A percentile compares a stretch with the other conserved stretches of the same genome.
Evolutionary conservation across 2,888 invertebrate species (phyloP).

Genomic region (Chymomyza procnemis): DNA sequence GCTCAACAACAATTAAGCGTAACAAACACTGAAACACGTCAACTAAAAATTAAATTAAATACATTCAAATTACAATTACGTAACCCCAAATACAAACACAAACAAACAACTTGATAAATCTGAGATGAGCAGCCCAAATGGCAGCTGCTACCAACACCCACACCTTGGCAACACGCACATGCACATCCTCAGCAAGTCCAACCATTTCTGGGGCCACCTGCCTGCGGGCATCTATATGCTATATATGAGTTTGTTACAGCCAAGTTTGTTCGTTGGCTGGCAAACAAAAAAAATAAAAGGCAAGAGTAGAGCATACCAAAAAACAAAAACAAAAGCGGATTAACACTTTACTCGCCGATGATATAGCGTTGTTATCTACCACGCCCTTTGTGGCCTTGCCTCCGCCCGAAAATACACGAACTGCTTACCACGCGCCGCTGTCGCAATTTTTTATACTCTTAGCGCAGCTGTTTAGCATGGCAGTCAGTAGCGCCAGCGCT

Average conservation of each 20-base stretch:
- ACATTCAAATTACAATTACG: constrained; percentile 68
- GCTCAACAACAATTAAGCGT: constrained; percentile 42
- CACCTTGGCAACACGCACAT: constrained; percentile 10
- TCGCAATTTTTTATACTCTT: constrained; percentile 44
- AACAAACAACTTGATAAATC: constrained; percentile 37
- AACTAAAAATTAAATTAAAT: constrained; percentile 62
- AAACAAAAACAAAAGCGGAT: constrained; percentile 61
- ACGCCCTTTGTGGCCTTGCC: background rate
- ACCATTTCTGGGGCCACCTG: background rate
- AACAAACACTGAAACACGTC: constrained; percentile 16
- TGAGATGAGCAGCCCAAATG: constrained; percentile 46
- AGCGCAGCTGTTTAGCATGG: background rate
- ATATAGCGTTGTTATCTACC: constrained; percentile 38
- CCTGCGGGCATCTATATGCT: background rate
- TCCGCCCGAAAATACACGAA: background rate
- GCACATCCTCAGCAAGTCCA: background rate
- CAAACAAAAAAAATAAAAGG: constrained; percentile 41
- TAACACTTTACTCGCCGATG: constrained; percentile 63
- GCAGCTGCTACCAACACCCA: constrained; percentile 41
- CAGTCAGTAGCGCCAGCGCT: constrained; percentile 13
- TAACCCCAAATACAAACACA: constrained; percentile 40
- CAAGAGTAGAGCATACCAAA: too few species aligned
- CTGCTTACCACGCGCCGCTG: constrained; percentile 21
- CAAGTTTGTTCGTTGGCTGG: constrained; percentile 4
- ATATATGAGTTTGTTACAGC: background rate